Evolutionary conservation across 2,113 vertebrate species (phyloP).

Genomic region (Anguilla japonica): DNA sequence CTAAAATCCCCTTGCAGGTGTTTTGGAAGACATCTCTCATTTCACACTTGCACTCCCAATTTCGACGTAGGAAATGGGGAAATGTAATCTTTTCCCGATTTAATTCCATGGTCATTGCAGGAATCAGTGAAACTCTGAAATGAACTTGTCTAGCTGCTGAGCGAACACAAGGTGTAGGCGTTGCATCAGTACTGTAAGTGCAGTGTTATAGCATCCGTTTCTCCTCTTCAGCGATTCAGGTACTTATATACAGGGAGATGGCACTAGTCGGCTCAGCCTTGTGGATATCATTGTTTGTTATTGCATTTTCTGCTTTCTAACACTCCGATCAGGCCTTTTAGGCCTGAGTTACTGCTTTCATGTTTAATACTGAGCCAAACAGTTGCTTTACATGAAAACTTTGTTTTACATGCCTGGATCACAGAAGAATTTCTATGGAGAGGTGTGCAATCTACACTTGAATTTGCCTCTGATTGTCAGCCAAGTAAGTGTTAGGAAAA

Average conservation of each 20-base stretch:
- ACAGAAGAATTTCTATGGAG: slow-evolving; percentile 2
- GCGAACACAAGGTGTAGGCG: background rate
- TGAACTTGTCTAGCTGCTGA: background rate
- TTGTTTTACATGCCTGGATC: background rate
- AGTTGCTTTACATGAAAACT: slow-evolving; percentile 22
- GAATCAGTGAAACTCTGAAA: background rate
- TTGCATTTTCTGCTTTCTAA: slow-evolving; percentile 29
- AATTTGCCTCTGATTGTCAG: slow-evolving; percentile 30
- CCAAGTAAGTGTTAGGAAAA: slow-evolving; percentile 20
- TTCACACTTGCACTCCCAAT: background rate
- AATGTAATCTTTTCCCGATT: background rate
- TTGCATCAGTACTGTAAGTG: background rate
- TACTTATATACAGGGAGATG: slow-evolving; percentile 18
- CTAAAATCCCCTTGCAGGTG: slow-evolving; percentile 21
- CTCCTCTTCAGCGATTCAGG: slow-evolving; percentile 17
- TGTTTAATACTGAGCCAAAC: slow-evolving; percentile 28
- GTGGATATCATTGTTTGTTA: slow-evolving; percentile 12
- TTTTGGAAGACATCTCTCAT: slow-evolving; percentile 2
- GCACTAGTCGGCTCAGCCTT: slow-evolving; percentile 19
- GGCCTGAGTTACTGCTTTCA: slow-evolving; percentile 30
- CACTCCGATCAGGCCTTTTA: slow-evolving; percentile 41
- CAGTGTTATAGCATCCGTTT: too few species aligned
- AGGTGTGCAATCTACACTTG: slow-evolving; percentile 38
- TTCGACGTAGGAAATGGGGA: background rate
- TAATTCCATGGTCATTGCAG: background rate